These are phyloP conservation scores for Xestobium rufovillosum DNA, from an alignment of 2,888 invertebrate genomes.

Conservation along the genomic window DNA sequence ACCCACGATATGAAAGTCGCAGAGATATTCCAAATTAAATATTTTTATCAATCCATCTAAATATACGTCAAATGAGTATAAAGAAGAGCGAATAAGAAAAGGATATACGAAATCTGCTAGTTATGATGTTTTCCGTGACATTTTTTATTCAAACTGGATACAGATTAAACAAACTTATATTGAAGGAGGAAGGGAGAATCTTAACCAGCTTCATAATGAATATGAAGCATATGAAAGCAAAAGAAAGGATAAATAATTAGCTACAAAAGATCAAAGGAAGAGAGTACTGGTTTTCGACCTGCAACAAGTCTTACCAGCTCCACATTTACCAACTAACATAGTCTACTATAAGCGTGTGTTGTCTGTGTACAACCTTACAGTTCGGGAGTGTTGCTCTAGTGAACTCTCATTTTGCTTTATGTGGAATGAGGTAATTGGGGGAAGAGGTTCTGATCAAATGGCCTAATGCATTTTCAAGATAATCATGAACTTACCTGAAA, in stretches of 20 bases:
- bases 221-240: constrained; percentile 10
- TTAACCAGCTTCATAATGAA: constrained; percentile 7
- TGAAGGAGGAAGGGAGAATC: constrained; percentile 1
- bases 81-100: no score
- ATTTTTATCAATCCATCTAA: no score
- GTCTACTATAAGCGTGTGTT: constrained; percentile 23
- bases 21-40: no score
- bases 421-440: no score
- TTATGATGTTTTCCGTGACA: constrained; percentile 4
- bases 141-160: constrained; percentile 1
- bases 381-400: no score
- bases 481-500: no score
- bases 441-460: no score
- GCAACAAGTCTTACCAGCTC: constrained; percentile 23
- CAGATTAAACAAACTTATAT: neutral
- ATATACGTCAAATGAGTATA: no score
- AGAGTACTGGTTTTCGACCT: constrained; percentile 20
- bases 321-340: constrained; percentile 19
- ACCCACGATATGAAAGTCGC: no score
- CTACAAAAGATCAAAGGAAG: constrained; percentile 5
- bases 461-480: no score
- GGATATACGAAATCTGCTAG: constrained; percentile 4
- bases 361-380: neutral
- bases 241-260: constrained; percentile 12
- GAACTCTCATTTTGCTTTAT: no score